Evolutionary conservation across 2,797 vertebrate genomes (phyloP).

Genomic region (Dipus sagitta): DNA sequence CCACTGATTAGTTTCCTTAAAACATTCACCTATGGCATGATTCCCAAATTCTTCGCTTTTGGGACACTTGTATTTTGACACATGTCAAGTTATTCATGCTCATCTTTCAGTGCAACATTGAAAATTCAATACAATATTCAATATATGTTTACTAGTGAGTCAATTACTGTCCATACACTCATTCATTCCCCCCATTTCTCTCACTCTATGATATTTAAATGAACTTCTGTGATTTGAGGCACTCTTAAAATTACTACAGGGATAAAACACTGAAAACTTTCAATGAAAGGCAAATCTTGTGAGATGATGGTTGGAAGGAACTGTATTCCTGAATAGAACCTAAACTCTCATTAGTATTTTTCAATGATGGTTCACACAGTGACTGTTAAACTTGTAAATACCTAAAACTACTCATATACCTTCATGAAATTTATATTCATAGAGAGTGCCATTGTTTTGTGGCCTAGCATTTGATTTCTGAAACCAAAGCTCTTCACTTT

Average conservation of each 20-base stretch:
- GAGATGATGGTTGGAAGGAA: not conserved
- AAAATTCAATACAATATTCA: not conserved
- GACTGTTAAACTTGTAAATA: not conserved
- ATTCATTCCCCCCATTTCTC: not conserved
- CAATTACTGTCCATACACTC: not conserved
- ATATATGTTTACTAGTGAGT: not conserved
- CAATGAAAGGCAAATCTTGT: not conserved
- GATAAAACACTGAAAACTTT: not conserved
- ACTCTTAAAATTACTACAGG: not conserved
- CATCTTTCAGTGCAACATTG: not conserved
- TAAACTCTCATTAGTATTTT: slow-evolving; percentile 29
- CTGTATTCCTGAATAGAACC: not conserved
- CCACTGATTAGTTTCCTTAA: not conserved
- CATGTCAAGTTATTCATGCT: not conserved
- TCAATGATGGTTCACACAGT: not conserved
- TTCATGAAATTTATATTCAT: slow-evolving; percentile 9
- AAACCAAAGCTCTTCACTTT: slow-evolving; percentile 35
- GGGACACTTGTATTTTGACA: not conserved
- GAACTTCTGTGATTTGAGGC: slow-evolving; percentile 23
- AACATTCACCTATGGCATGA: not conserved
- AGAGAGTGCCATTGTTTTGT: not conserved
- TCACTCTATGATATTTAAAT: not conserved
- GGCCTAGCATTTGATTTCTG: slow-evolving; percentile 42
- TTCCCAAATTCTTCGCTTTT: not conserved
- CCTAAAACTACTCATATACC: not conserved